Evolutionary conservation across 2,797 vertebrate species (phyloP), one percentile per base, ranked within the genome.

Genomic region (Karalla daura): DNA sequence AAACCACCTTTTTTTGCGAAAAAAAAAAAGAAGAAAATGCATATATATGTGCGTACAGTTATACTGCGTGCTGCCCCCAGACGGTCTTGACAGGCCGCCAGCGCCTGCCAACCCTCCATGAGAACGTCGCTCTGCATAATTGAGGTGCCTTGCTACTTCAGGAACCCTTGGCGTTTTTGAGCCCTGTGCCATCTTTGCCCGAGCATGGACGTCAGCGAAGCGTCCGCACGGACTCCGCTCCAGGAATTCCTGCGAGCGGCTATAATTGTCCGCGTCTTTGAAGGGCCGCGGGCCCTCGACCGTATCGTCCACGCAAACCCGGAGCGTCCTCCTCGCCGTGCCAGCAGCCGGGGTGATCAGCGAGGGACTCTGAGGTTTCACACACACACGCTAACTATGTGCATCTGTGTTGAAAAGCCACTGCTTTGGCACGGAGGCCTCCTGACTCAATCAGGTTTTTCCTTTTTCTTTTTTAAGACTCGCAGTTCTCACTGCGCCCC

Each of bases 321-420:
- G 60, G 49, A 24, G 52, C 62, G 65, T 72, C 70, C 60, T 72
- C 70, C 60, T 41, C 20, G 41, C 47, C 5, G 23, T 54, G 70
- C 54, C 70, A 78, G 76, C 61, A 81, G 78, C 74, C 79, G 79
- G 53, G 46, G 32, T 63, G 72, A 89, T 86, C 77, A 64, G 70
- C 45, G 56, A 72, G 67, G 67, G 64, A 61, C 80, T 72, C 63
- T 71, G 74, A 83, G 80, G 80, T 84, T 85, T 84, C 61, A 64
- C 70, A 87, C 83, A 87, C 83, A 70, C 76, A 84, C 24, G 50
- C 67, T 77, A 84, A 88, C 78, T 78, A 81, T 77, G 80, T 76
- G 83, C 83, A 87, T 88, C 81, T 87, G 88, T 76, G 85, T 77
- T 71, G 70, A 76, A 81, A 85, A 86, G 83, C 83, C 87, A 82